phyloP scores from a whole-genome alignment of 2,888 invertebrate genomes.

The Auanema sp. region DNA sequence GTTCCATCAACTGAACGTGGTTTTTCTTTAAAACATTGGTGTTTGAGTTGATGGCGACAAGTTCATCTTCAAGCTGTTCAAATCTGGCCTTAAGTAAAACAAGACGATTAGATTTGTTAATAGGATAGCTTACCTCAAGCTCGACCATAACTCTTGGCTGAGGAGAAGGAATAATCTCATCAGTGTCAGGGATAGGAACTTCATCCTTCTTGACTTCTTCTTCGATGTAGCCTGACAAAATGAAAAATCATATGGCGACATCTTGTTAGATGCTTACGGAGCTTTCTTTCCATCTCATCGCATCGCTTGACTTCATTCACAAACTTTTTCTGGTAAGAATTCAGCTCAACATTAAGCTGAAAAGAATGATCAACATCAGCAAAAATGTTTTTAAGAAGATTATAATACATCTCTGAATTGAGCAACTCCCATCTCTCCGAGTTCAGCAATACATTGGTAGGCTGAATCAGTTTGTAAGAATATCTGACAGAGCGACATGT shows the following conservation, averaged over 20 bases:
- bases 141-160: slow-evolving; percentile 55
- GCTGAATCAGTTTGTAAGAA: slow-evolving; percentile 62
- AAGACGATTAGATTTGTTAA: background rate
- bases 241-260: too few species aligned
- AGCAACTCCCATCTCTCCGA: slow-evolving; percentile 57
- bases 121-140: slow-evolving; percentile 39
- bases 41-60: slow-evolving; percentile 48
- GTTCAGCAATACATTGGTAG: slow-evolving; percentile 56
- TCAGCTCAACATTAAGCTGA: slow-evolving; percentile 55
- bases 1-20: slow-evolving; percentile 50
- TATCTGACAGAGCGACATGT: slow-evolving; percentile 59
- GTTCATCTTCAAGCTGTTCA: slow-evolving; percentile 58
- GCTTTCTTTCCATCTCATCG: slow-evolving; percentile 60
- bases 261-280: slow-evolving; percentile 52
- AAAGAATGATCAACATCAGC: slow-evolving; percentile 18
- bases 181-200: slow-evolving; percentile 42
- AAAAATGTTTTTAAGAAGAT: background rate
- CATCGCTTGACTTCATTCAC: slow-evolving; percentile 56
- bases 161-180: slow-evolving; percentile 48
- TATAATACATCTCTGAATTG: slow-evolving; percentile 55
- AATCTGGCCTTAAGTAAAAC: slow-evolving; percentile 40
- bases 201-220: slow-evolving; percentile 46
- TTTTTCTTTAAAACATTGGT: slow-evolving; percentile 43
- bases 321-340: slow-evolving; percentile 56
- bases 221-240: slow-evolving; percentile 49